These are phyloP conservation scores for Alca torda DNA, from an alignment of 2,797 vertebrate species.

Conservation along the genomic window DNA sequence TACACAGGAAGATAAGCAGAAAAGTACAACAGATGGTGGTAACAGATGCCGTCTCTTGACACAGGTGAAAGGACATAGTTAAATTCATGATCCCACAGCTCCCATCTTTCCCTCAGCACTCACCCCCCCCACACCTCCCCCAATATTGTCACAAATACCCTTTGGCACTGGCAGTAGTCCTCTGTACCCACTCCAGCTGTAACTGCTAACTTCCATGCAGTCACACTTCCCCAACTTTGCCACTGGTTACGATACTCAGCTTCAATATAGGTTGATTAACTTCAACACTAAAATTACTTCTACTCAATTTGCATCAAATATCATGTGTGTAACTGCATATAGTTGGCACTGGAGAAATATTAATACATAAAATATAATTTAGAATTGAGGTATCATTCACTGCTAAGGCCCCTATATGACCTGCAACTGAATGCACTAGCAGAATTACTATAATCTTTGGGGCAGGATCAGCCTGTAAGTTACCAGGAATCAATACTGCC, in stretches of 20 bases:
- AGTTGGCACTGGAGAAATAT: not conserved
- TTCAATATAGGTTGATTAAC: not conserved
- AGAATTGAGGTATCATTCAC: not conserved
- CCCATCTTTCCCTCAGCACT: not conserved
- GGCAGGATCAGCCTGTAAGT: not conserved
- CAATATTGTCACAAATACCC: not conserved
- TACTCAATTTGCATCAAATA: not conserved
- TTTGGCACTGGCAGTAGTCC: not conserved
- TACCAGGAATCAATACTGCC: not conserved
- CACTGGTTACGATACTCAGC: not conserved
- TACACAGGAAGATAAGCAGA: not conserved
- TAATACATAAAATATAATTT: not conserved
- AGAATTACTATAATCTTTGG: not conserved
- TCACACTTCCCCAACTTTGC: not conserved
- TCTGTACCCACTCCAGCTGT: not conserved
- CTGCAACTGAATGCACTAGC: not conserved
- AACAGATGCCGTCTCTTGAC: conserved; percentile 22
- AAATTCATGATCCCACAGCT: not conserved
- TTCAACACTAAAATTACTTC: not conserved
- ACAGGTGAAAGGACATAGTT: not conserved
- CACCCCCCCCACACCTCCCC: too few species aligned
- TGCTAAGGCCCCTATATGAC: not conserved
- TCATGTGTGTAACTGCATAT: not conserved
- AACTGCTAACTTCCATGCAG: not conserved
- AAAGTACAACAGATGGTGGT: not conserved